These are phyloP conservation scores for Paratilapia polleni DNA, from an alignment of 2,113 vertebrate genomes.

Conservation along the genomic window DNA sequence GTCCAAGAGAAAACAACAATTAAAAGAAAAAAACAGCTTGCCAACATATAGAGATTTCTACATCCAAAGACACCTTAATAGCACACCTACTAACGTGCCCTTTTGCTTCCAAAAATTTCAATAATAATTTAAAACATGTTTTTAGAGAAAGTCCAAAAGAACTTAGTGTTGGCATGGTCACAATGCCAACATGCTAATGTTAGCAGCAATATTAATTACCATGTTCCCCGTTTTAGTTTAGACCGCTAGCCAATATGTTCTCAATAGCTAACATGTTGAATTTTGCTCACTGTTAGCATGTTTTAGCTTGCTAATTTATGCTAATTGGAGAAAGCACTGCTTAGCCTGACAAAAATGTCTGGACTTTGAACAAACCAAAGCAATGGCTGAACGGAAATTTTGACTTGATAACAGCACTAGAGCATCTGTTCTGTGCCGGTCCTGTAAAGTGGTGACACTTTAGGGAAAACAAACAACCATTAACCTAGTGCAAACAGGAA, in stretches of 20 bases:
- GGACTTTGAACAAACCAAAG: background rate
- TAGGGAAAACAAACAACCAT: too few species aligned
- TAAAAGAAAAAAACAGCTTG: too few species aligned
- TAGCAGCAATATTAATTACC: background rate
- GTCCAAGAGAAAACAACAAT: too few species aligned
- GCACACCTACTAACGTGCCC: too few species aligned
- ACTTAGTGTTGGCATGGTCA: too few species aligned
- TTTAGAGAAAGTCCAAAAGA: too few species aligned
- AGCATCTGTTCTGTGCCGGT: too few species aligned
- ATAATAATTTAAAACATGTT: too few species aligned
- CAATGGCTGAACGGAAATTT: background rate
- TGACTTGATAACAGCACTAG: background rate
- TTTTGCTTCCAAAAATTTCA: too few species aligned
- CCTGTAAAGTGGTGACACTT: background rate
- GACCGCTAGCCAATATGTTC: background rate
- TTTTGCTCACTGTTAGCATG: background rate
- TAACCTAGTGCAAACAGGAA: background rate
- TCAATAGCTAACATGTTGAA: background rate
- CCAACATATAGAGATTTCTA: too few species aligned
- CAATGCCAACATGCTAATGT: too few species aligned
- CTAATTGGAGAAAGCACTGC: background rate
- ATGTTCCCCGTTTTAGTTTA: rapidly evolving
- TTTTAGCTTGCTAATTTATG: background rate
- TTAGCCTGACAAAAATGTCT: background rate
- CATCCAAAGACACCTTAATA: too few species aligned